Evolutionary conservation across 2,888 invertebrate species (phyloP), one percentile per base, ranked within the genome.

Genomic region (Drosophila formosana): DNA sequence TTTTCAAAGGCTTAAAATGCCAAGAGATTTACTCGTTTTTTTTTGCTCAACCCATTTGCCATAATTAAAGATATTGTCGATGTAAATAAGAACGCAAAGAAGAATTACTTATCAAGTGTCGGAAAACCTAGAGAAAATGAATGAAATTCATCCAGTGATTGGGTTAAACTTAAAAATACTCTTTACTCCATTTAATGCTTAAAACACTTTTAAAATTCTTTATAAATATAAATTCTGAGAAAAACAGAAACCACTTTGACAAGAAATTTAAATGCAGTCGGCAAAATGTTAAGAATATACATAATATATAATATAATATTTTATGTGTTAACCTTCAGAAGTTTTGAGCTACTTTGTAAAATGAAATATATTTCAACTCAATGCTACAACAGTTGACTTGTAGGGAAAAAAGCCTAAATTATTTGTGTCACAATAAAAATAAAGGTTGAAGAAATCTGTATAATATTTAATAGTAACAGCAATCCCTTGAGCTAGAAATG

Each of bases 1-100:
- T 80, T 85, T 75, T 67, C 80, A 80, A 46, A 75, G 77, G 68
- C 73, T 85, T 85, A 66, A 71, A 69, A 62, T 74, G 52, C 67
- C 72, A 72, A 64, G 49, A 66, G 67, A 73, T 68, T 76, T 53
- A 52, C 60, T 67, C 50, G 61, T 66, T 81, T 45, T 18, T 18
- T 7, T n/a, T 37, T 28, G n/a, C 26, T 8, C 9, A 32, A 13
- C 32, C 1, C 4, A 37, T 11, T 11, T 25, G 23, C 13, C 3
- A 43, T 5, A 43, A 43, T 55, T n/a, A n/a, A n/a, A 55, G 13
- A 26, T 11, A 13, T 18, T 26, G 11, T 8, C 28, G 7, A 55
- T 28, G 23, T 41, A 9, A 11, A 18, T 5, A 7, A 53, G 13
- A 7, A 11, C n/a, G 11, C 37, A 37, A n/a, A 34, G 18, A 18